Conservation (phyloP, 2,888 invertebrate genomes). For the Patella ulyssiponensis region DNA sequence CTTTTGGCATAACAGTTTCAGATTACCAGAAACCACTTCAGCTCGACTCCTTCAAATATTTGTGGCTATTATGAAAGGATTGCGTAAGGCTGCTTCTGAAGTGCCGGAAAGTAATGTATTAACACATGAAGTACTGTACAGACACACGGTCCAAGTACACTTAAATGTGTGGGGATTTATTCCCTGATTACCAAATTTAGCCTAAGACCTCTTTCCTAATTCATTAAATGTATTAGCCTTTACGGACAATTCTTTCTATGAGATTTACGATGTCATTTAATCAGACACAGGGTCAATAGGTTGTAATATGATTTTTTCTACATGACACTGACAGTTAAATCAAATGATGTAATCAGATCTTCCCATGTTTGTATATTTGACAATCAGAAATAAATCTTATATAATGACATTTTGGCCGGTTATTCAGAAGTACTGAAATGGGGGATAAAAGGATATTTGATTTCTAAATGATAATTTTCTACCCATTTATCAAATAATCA, state of each 20-base stretch:
- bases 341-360: too few relatives aligned
- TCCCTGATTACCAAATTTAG: background rate
- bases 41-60: slow-evolving; percentile 1
- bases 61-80: slow-evolving; percentile 5
- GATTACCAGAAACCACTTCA: slow-evolving; percentile 2
- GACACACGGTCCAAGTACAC: background rate
- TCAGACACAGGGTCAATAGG: too few relatives aligned
- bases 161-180: slow-evolving; percentile 3
- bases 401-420: too few relatives aligned
- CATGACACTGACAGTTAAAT: too few relatives aligned
- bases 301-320: too few relatives aligned
- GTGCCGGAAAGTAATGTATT: slow-evolving; percentile 4
- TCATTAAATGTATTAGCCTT: slow-evolving; percentile 5
- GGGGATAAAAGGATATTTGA: too few relatives aligned
- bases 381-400: too few relatives aligned
- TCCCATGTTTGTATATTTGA: too few relatives aligned
- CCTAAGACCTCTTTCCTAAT: slow-evolving; percentile 9
- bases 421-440: too few relatives aligned
- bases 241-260: background rate
- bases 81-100: slow-evolving; percentile 11
- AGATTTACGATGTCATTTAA: too few relatives aligned
- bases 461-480: too few relatives aligned
- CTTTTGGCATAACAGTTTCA: slow-evolving; percentile 8
- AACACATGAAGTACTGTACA: slow-evolving; percentile 9
- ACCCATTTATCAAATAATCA: too few relatives aligned